These are phyloP conservation scores for Lasioglossum marginatum DNA, from an alignment of 2,888 invertebrate species.

Conservation along the genomic window DNA sequence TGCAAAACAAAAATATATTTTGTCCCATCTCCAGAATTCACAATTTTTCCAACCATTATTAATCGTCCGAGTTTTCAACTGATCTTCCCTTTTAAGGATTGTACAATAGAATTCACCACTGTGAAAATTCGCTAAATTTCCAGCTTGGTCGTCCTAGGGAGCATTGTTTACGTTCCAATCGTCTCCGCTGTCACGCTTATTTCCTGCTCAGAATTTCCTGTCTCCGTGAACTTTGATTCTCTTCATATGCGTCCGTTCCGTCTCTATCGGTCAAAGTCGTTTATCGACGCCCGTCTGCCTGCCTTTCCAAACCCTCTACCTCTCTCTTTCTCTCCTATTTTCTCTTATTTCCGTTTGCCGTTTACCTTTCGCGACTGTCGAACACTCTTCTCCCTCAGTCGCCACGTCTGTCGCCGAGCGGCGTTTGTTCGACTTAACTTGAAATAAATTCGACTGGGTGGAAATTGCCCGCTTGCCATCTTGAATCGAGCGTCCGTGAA, in stretches of 20 bases:
- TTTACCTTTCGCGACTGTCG: conserved; percentile 30
- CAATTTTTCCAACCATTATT: no score
- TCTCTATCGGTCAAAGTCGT: conserved; percentile 53
- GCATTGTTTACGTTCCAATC: conserved; percentile 24
- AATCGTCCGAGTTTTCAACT: neutral
- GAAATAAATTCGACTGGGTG: conserved; percentile 64
- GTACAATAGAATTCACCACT: neutral
- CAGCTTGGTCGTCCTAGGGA: neutral
- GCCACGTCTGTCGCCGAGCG: conserved; percentile 37
- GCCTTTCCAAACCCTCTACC: neutral
- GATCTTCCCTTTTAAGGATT: neutral
- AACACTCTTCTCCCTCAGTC: neutral
- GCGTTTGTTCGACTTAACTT: conserved; percentile 56
- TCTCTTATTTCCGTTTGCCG: conserved; percentile 31
- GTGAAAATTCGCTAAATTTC: neutral
- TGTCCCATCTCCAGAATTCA: no score
- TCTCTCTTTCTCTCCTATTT: conserved; percentile 33
- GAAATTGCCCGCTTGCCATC: conserved; percentile 62
- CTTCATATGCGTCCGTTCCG: conserved; percentile 29
- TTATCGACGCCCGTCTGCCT: conserved; percentile 31
- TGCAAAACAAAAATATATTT: no score
- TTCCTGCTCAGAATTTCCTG: conserved; percentile 41
- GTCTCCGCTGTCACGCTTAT: conserved; percentile 20
- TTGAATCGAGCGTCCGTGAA: conserved; percentile 28
- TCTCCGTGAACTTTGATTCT: conserved; percentile 30